phyloP scores from a whole-genome alignment of 30 jellyfish, hydroid and myxozoan genomes.

The Pseudorhiza aurosa region DNA sequence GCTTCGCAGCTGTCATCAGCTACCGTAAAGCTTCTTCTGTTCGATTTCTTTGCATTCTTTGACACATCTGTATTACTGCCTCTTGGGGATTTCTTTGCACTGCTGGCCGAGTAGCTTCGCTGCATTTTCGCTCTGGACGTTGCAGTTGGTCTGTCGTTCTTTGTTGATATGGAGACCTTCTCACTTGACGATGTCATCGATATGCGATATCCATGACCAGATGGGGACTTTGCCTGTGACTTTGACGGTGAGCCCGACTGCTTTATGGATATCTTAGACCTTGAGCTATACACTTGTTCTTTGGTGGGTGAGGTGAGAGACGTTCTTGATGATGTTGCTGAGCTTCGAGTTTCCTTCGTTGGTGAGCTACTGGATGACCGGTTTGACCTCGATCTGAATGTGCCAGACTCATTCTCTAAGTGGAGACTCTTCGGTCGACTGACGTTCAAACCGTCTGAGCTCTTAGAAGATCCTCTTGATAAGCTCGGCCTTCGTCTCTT shows the following conservation, averaged over 20 bases:
- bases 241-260: conserved; percentile 41
- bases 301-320: conserved; percentile 52
- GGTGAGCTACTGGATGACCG: conserved; percentile 36
- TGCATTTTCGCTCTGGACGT: conserved; percentile 1
- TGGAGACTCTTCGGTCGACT: conserved; percentile 48
- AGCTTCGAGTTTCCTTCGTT: conserved; percentile 26
- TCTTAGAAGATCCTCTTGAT: conserved; percentile 60
- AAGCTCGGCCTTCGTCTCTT: conserved; percentile 33
- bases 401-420: not conserved
- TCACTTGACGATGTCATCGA: conserved; percentile 26
- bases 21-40: conserved; percentile 35
- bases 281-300: not conserved
- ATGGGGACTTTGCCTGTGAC: conserved; percentile 14
- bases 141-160: not conserved
- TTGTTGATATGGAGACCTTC: conserved; percentile 9
- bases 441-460: conserved; percentile 12
- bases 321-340: conserved; percentile 41
- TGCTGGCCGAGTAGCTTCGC: conserved; percentile 46
- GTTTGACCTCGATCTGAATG: conserved; percentile 20
- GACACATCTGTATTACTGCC: conserved; percentile 10
- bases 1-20: conserved; percentile 12
- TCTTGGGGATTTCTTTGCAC: conserved; percentile 6
- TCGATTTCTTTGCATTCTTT: conserved; percentile 1
- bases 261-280: conserved; percentile 23
- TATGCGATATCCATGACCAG: conserved; percentile 15